Evolutionary conservation across 2,888 invertebrate genomes (phyloP).

Genomic region (Drosophila mimica): DNA sequence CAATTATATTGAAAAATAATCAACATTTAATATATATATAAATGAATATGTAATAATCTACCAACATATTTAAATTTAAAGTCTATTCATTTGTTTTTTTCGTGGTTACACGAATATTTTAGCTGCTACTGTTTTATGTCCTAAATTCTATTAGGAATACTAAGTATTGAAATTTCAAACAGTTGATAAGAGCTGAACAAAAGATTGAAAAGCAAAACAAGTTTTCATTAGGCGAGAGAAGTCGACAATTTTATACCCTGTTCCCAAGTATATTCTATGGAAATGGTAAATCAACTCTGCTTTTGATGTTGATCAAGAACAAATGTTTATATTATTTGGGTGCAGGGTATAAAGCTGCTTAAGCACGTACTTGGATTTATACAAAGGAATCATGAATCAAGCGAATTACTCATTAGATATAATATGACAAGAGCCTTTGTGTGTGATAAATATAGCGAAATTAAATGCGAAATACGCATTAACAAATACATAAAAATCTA

Average conservation of each 20-base stretch:
- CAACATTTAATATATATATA: neutral
- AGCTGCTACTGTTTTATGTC: neutral
- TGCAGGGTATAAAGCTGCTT: neutral
- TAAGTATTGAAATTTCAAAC: neutral
- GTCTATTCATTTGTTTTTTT: neutral
- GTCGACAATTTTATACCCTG: neutral
- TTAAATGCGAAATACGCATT: neutral
- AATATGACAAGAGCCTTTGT: constrained; percentile 34
- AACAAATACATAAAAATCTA: neutral
- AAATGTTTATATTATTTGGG: neutral
- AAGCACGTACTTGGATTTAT: neutral
- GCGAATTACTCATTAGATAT: neutral
- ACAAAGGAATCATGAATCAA: constrained; percentile 39
- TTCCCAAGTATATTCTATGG: neutral
- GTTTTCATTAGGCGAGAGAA: neutral
- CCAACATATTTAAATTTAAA: neutral
- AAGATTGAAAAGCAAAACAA: constrained; percentile 5
- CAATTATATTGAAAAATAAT: too few species aligned
- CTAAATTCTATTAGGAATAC: neutral
- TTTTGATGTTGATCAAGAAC: neutral
- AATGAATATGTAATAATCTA: neutral
- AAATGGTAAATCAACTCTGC: too few species aligned
- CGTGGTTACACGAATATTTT: neutral
- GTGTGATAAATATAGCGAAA: constrained; percentile 36
- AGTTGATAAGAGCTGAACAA: constrained; percentile 21